Evolutionary conservation across 2,888 invertebrate genomes (phyloP).

Genomic region (Drosophila paramelanica): DNA sequence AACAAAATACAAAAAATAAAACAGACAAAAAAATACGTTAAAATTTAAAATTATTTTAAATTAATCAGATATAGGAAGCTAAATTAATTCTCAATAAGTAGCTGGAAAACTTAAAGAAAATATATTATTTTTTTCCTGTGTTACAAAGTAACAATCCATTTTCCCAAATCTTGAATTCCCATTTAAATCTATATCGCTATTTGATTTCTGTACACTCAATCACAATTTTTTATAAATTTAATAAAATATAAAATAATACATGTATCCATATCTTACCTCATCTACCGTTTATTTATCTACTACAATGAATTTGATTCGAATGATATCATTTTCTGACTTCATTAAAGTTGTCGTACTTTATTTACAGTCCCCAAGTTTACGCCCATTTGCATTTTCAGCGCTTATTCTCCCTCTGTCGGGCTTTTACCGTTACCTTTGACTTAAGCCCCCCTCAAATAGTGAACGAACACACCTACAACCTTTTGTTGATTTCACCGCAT

Average conservation of each 20-base stretch:
- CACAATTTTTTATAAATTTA: no score
- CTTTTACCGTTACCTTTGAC: constrained; percentile 14
- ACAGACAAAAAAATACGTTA: background rate
- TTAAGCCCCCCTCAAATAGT: background rate
- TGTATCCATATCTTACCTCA: no score
- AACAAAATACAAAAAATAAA: background rate
- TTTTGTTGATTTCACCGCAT: constrained; percentile 1
- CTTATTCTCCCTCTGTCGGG: background rate
- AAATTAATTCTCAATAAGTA: no score
- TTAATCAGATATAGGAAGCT: no score
- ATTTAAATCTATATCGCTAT: no score
- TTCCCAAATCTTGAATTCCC: no score
- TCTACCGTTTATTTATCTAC: background rate
- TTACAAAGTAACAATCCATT: no score
- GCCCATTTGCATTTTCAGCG: background rate
- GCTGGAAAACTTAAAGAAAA: no score
- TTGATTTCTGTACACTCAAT: no score
- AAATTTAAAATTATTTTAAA: no score
- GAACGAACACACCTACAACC: constrained; percentile 12
- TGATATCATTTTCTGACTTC: constrained; percentile 13
- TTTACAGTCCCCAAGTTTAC: constrained; percentile 1
- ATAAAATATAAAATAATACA: no score
- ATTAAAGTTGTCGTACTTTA: constrained; percentile 6
- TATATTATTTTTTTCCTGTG: no score
- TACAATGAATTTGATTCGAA: background rate